These are phyloP conservation scores for Hypsibius dujardini DNA, from an alignment of 1,140 invertebrate genomes.

Conservation along the genomic window DNA sequence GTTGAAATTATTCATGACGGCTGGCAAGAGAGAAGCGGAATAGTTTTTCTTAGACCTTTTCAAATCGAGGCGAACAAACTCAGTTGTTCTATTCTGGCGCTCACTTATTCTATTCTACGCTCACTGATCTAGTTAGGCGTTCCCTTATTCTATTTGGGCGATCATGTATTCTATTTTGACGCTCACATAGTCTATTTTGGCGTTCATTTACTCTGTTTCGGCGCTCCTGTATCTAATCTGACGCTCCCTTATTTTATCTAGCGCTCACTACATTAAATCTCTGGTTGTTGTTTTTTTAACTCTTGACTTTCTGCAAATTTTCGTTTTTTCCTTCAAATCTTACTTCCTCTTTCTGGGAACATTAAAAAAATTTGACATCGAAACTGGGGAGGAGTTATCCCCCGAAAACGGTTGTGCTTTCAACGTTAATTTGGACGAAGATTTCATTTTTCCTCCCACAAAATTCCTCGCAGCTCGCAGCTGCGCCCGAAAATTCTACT, in stretches of 20 bases:
- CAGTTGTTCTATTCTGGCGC: too few species aligned
- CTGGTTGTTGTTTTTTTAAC: background rate
- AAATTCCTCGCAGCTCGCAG: background rate
- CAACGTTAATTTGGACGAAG: background rate
- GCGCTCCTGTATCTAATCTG: background rate
- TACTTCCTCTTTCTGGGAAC: too few species aligned
- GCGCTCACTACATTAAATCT: background rate
- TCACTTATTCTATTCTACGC: background rate
- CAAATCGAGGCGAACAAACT: too few species aligned
- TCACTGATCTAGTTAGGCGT: too few species aligned
- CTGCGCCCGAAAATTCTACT: background rate
- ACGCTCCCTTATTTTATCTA: background rate
- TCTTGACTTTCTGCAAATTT: conserved; percentile 3
- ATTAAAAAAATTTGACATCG: background rate
- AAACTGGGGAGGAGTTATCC: background rate
- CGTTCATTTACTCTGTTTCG: background rate
- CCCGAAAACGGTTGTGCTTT: too few species aligned
- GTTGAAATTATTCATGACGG: too few species aligned
- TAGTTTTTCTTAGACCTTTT: too few species aligned
- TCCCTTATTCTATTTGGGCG: too few species aligned
- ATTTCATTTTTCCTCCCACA: background rate
- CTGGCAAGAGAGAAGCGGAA: too few species aligned
- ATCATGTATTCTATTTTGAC: background rate
- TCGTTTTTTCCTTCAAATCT: too few species aligned
- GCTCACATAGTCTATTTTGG: background rate